phyloP scores from a whole-genome alignment of 2,113 vertebrate genomes.

The Sarotherodon lohbergeri region DNA sequence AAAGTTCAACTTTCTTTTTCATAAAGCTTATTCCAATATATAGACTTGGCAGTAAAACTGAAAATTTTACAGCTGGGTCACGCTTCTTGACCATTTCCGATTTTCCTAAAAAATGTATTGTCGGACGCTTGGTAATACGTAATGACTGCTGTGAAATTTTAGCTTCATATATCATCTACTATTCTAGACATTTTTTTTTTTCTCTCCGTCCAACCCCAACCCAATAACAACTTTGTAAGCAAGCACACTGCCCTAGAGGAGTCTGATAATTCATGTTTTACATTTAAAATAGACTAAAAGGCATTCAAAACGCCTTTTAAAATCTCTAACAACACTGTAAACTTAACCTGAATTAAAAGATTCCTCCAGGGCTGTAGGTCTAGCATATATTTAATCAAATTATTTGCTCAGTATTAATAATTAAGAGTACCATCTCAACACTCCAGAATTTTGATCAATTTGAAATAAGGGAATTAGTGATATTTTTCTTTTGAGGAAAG shows the following conservation, averaged over 20 bases:
- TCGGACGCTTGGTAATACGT: too few species aligned
- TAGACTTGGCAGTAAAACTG: background rate
- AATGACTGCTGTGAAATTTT: too few species aligned
- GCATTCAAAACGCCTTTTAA: background rate
- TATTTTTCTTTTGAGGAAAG: background rate
- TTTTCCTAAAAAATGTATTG: too few species aligned
- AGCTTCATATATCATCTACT: background rate
- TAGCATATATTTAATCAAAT: background rate
- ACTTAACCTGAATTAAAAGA: background rate
- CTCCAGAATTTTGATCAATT: background rate
- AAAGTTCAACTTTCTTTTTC: background rate
- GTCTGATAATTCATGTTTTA: background rate
- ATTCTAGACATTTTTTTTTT: background rate
- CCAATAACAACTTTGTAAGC: background rate
- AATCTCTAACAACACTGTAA: background rate
- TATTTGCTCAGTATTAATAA: background rate
- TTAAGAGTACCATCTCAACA: background rate
- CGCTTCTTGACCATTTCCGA: too few species aligned
- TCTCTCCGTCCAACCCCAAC: background rate
- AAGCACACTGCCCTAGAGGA: background rate
- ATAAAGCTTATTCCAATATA: background rate
- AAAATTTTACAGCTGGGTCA: too few species aligned
- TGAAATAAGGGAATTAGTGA: background rate
- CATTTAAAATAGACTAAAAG: rapidly evolving
- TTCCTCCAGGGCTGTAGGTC: background rate